These are phyloP conservation scores for Coelopa frigida DNA, from an alignment of 1,140 invertebrate species.

Conservation along the genomic window DNA sequence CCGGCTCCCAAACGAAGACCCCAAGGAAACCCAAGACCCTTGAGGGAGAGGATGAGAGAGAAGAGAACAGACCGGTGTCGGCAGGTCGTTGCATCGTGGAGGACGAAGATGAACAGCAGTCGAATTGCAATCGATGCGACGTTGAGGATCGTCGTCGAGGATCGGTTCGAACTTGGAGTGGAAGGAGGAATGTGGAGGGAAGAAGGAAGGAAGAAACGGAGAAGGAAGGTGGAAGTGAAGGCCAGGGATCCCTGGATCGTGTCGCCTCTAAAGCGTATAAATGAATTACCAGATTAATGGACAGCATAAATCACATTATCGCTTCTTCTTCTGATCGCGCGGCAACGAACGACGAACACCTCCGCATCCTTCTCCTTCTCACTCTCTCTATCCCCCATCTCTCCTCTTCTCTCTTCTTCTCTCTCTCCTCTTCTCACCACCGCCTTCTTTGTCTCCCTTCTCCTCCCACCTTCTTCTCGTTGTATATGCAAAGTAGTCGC, in stretches of 20 bases:
- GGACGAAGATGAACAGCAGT: slow-evolving; percentile 43
- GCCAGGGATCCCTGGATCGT: background rate
- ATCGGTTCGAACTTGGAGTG: too few relatives aligned
- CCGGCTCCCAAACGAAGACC: too few relatives aligned
- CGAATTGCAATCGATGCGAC: slow-evolving; percentile 42
- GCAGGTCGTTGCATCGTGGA: slow-evolving; percentile 8
- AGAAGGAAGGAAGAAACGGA: background rate
- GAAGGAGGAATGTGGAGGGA: too few relatives aligned
- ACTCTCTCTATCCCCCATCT: too few relatives aligned
- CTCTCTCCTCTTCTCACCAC: too few relatives aligned
- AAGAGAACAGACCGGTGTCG: background rate
- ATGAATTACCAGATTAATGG: slow-evolving; percentile 46
- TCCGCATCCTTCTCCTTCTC: too few relatives aligned
- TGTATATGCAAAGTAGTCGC: too few relatives aligned
- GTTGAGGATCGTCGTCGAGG: slow-evolving; percentile 18
- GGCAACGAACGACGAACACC: too few relatives aligned
- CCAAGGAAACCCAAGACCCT: slow-evolving; percentile 11
- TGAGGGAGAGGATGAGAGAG: slow-evolving; percentile 4
- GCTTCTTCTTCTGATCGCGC: slow-evolving; percentile 24
- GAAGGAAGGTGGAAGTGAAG: background rate
- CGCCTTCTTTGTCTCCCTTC: too few relatives aligned
- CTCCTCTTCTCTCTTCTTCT: too few relatives aligned
- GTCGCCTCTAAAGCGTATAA: slow-evolving; percentile 26
- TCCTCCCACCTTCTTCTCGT: too few relatives aligned
- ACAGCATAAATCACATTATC: slow-evolving; percentile 46